Base-by-base conservation (phyloP, 2,888 invertebrate genomes). In the Melinaea marsaeus region DNA sequence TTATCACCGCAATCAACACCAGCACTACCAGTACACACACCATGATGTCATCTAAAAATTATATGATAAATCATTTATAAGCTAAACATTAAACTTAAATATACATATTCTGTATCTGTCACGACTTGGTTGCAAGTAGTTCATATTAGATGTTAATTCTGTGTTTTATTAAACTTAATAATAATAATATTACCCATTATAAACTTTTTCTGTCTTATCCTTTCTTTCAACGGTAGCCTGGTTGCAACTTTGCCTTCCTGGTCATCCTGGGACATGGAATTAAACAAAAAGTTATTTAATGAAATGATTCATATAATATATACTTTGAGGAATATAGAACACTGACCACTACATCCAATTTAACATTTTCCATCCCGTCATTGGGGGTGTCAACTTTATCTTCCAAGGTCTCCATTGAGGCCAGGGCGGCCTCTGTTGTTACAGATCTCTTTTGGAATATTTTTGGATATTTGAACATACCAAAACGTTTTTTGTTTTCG, bases 391-490 rank as follows among this genome's bases (percentile, higher is more conserved):
- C 93, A 61, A 93, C 91, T 71, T 94, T 94, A 73, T 96, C 96
- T 76, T 95, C 96, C 55, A 96, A 86, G 0, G 96, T 96, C 82
- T 96, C 96, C 92, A 95, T 94, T 5, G 96, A 96, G 1, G 96
- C 96, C 59, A 96, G 88, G 32, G 95, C 94, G 5, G 95, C 95
- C 71, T 93, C 93, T n/a, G 85, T 82, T 65, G 92, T 92, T 57
- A 90, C 83, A 63, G 92, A 91, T 48, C 76, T 86, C 74, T 89
- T 92, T 75, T 93, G 92, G 72, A 93, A 92, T 74, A 93, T 88
- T 74, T 92, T 92, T 51, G 88, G 86, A 72, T 88, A 87, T 72
- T 81, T 85, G 58, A 86, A 85, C 55, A 78, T 66, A 37, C 70
- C 74, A 62, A 73, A 69, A 9, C 63, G 57, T 58, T 70, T 73